These are phyloP conservation scores for Agraylea sexmaculata DNA, from an alignment of 1,140 invertebrate species.

Conservation along the genomic window DNA sequence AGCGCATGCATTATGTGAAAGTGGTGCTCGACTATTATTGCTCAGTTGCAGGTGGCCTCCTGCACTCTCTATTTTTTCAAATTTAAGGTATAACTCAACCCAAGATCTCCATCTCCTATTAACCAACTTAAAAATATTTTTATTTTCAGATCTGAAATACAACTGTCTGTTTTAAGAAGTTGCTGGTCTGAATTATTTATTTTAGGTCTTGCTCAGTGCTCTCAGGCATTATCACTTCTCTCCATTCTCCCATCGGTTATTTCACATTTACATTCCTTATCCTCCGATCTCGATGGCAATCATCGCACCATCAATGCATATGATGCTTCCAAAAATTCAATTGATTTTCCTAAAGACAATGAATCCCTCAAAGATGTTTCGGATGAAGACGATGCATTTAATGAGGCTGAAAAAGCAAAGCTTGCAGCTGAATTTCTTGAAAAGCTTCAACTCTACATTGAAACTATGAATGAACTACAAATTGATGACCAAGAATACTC, in stretches of 20 bases:
- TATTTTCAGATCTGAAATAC: constrained; percentile 63
- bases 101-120: too few relatives aligned
- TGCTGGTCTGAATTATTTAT: constrained; percentile 92
- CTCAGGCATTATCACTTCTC: constrained; percentile 34
- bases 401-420: constrained; percentile 43
- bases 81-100: constrained; percentile 13
- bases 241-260: constrained; percentile 29
- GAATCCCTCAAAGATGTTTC: background rate
- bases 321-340: background rate
- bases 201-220: constrained; percentile 82
- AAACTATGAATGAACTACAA: constrained; percentile 58
- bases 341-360: constrained; percentile 8
- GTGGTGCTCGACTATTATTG: constrained; percentile 29
- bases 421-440: constrained; percentile 68
- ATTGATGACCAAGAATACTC: constrained; percentile 78
- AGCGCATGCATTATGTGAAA: constrained; percentile 32
- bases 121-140: too few relatives aligned
- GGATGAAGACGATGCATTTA: constrained; percentile 5
- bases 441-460: constrained; percentile 73
- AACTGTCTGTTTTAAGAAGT: constrained; percentile 69
- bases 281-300: constrained; percentile 22
- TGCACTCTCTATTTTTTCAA: constrained; percentile 21
- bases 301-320: constrained; percentile 1
- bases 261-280: constrained; percentile 26
- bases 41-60: constrained; percentile 27